Base-by-base conservation (phyloP, 2,797 vertebrate genomes). In the Manis crassicaudata region DNA sequence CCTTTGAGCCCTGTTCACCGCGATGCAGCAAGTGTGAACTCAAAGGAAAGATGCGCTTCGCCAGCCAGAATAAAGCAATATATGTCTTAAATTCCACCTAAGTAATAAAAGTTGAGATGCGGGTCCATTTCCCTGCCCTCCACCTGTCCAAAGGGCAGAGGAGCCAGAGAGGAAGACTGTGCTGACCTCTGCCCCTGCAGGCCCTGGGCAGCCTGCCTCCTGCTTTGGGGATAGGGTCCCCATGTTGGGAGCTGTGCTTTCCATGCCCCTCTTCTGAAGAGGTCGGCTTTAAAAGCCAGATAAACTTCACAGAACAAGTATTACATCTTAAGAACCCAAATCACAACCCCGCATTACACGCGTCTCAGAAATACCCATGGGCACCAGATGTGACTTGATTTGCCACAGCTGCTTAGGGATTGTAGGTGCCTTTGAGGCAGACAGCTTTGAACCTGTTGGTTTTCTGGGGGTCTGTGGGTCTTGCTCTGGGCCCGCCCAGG, bases 61-160 rank as follows among this genome's bases (percentile, higher is more conserved):
- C 32, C 70, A 83, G 77, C 50, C 60, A 81, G 46, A 88, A 29
- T 77, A 80, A 58, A 96, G 94, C 95, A 90, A 7, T 90, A 83
- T 63, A 43, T 12, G 4, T 23, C 68, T 29, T 8, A 8, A 27
- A 20, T 52, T 20, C 63, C 56, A 32, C 72, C 58, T 58, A 8
- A 21, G 32, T 21, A 5, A 6, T 5, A 12, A 9, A 56, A 23
- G 40, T 20, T 2, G 6, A 29, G 27, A 32, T 43, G 5, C 62
- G 25, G 40, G 63, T 17, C 27, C 37, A 1, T 63, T 63, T 3
- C 25, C 27, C n/a, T 73, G 32, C 4, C 56, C 43, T 20, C 16
- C 17, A 9, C 10, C 1, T 21, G 11, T 86, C 56, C 77, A 32
- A 32, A 23, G 1, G 2, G n/a, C 67, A 75, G 94, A 95, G 68